phyloP scores from a whole-genome alignment of 2,888 invertebrate species.

The Andricus curvator region DNA sequence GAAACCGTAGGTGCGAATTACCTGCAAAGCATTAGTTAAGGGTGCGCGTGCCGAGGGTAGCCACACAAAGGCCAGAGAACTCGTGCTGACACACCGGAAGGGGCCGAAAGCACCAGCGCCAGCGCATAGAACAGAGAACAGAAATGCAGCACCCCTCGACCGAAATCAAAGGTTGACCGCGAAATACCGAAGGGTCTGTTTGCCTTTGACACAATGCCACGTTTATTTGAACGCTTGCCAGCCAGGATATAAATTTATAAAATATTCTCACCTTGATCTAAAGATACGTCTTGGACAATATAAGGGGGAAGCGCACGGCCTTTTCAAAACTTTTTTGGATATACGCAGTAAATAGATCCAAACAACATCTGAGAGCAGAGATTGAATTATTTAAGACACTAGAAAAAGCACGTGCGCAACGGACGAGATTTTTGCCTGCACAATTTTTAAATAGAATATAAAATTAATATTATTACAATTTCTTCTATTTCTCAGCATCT shows the following conservation, averaged over 20 bases:
- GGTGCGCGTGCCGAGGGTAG: constrained; percentile 40
- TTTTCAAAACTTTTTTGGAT: neutral
- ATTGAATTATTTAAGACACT: neutral
- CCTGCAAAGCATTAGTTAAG: constrained; percentile 23
- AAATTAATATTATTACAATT: no score
- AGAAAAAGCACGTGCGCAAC: no score
- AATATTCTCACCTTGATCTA: neutral
- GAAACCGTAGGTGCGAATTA: constrained; percentile 39
- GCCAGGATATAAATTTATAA: constrained; percentile 9
- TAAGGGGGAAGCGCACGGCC: neutral
- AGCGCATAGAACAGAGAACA: neutral
- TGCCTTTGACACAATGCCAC: constrained; percentile 40
- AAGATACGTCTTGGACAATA: constrained; percentile 20
- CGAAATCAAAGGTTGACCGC: constrained; percentile 40
- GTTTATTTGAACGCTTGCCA: constrained; percentile 31
- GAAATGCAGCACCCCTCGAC: constrained; percentile 23
- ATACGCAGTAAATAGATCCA: neutral
- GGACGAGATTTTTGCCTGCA: no score
- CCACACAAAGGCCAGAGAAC: constrained; percentile 24
- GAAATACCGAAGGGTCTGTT: constrained; percentile 30
- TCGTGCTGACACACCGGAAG: constrained; percentile 19
- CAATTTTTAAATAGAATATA: no score
- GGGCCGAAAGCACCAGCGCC: constrained; percentile 20
- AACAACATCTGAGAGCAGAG: neutral
- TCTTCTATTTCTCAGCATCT: no score